Base-by-base conservation (phyloP, 2,888 invertebrate species). In the Tridacna gigas region DNA sequence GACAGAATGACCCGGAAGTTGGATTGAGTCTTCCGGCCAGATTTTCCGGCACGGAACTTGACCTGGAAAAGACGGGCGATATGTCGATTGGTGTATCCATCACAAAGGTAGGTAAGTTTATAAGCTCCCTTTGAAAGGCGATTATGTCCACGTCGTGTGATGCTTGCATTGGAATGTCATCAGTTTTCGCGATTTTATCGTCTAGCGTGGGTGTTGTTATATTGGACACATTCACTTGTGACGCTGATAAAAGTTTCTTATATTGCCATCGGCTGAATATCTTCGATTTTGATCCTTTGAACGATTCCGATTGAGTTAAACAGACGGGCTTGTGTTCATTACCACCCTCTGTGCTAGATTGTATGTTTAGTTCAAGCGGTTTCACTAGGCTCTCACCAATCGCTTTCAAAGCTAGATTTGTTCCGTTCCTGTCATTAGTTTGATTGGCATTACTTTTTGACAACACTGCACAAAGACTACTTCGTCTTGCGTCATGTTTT, bases 41-140 rank as follows among this genome's bases (percentile, higher is more conserved):
- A 79, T 93, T 92, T 74, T 93, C 93, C 15, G 94, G 94, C 47
- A 94, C 94, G 12, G 94, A 94, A 84, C 94, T 94, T 51, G 94
- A 94, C n/a, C 94, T 82, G 1, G 94, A 94, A 77, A 94, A 91
- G 47, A 94, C 91, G 0, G 93, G 93, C 0, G 94, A 93, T 9
- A 93, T 91, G 84, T 94, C 94, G 26, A 91, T 83, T 4, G 93
- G 92, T 0, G 94, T 93, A 80, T 94, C 94, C 89, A 94, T 92
- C 65, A 94, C 94, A 88, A 94, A 94, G 3, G 93, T 94, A 0
- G 96, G 96, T 80, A 96, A 93, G 91, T 96, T 96, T 89, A 96
- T 96, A 37, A 96, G 94, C 89, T 96, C 96, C 86, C 95, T 94
- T 92, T 96, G 96, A 90, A 96, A 96, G 61, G 96, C 96, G 48